Conservation (phyloP, 2,797 vertebrate species). For the Distichodus sexfasciatus region DNA sequence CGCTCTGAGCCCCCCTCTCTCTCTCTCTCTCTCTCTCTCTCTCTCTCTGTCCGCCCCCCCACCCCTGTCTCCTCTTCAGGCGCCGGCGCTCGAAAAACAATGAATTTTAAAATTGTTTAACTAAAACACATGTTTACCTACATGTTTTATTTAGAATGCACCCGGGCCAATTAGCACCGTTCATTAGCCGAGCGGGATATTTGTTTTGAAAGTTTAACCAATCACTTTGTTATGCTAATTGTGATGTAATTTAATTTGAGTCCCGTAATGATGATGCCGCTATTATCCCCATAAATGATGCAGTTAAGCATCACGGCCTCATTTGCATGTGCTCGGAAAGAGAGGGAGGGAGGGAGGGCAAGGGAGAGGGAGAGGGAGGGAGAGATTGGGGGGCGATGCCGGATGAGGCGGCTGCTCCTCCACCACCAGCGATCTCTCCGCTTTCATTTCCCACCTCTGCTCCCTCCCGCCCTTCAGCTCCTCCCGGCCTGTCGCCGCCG, state of each 20-base stretch:
- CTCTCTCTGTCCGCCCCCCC: constrained; percentile 69
- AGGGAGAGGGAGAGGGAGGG: too few species aligned
- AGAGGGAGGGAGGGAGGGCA: too few species aligned
- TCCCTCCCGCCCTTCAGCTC: constrained; percentile 94
- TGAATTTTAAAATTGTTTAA: constrained; percentile 82
- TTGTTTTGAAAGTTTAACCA: constrained; percentile 99
- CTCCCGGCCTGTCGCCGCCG: constrained; percentile 87
- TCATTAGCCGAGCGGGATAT: constrained; percentile 97
- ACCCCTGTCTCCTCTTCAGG: constrained; percentile 48
- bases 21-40: constrained; percentile 63
- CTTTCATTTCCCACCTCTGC: constrained; percentile 97
- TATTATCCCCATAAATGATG: constrained; percentile 99
- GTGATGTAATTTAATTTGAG: constrained; percentile 99
- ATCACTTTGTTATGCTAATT: constrained; percentile 99
- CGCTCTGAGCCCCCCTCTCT: constrained; percentile 43
- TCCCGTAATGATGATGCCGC: constrained; percentile 99
- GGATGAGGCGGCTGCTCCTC: constrained; percentile 77
- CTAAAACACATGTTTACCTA: constrained; percentile 95
- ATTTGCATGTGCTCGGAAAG: constrained; percentile 99
- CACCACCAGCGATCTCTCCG: constrained; percentile 36
- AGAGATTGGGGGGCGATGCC: constrained; percentile 84
- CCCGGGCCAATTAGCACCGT: constrained; percentile 94
- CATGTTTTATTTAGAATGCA: constrained; percentile 97
- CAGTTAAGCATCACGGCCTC: constrained; percentile 97
- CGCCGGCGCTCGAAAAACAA: constrained; percentile 78